Percentiles rank a stretch among this genome's conserved stretches.
Conservation (phyloP, 1,140 invertebrate genomes). For the Procambarus clarkii region DNA sequence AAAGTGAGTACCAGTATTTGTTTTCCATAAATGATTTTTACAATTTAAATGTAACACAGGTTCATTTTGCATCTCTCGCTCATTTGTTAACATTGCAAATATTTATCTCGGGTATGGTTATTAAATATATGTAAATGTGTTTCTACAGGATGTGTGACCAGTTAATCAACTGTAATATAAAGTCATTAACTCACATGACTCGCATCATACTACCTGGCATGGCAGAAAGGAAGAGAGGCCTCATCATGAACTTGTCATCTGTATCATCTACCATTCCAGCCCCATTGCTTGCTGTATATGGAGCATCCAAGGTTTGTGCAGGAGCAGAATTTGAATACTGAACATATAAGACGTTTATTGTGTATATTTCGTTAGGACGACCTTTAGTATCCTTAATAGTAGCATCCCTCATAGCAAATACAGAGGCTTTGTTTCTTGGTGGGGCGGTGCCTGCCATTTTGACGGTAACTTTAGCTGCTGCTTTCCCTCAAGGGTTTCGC, state of each 20-base stretch:
- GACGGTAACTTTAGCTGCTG: too few relatives aligned
- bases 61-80: too few relatives aligned
- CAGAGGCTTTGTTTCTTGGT: too few relatives aligned
- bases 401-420: too few relatives aligned
- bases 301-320: conserved; percentile 86
- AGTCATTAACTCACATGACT: conserved; percentile 88
- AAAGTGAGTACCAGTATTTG: neutral
- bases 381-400: too few relatives aligned
- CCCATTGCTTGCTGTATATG: conserved; percentile 91
- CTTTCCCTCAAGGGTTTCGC: too few relatives aligned
- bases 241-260: conserved; percentile 95
- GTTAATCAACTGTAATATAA: conserved; percentile 84
- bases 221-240: conserved; percentile 88
- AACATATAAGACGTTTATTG: too few relatives aligned
- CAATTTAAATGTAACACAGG: neutral
- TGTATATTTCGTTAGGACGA: too few relatives aligned
- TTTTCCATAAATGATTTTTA: neutral
- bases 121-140: too few relatives aligned
- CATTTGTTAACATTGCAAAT: neutral
- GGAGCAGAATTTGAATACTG: too few relatives aligned
- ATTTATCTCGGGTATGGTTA: neutral
- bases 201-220: conserved; percentile 91
- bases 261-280: conserved; percentile 86
- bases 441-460: too few relatives aligned
- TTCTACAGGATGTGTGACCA: conserved; percentile 27